Evolutionary conservation across 2,888 invertebrate species (phyloP), one percentile per base, ranked within the genome.

Genomic region (Brachypterus glaber): DNA sequence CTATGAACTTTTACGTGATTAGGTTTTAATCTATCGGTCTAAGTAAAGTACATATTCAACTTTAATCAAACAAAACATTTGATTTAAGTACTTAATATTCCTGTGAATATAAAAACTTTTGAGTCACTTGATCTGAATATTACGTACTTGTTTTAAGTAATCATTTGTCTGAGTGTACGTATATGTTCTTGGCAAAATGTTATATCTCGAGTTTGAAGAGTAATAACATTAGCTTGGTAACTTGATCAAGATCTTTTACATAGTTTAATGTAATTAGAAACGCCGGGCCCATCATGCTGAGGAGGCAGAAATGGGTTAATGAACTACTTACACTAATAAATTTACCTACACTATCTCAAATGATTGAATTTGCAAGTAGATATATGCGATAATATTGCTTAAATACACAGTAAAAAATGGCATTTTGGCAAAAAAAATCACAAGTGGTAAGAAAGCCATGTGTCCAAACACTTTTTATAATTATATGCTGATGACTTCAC

Each of bases 311-410:
- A 52, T 50, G 50, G 48, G 45, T 49, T 52, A 49, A 52, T 49
- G 46, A 50, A 52, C 49, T 49, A 50, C 47, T 52, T 50, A 43
- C 48, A 41, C 47, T 48, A 50, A 52, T 49, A 49, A 52, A 49
- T 50, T 52, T 47, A 36, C 44, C 47, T 46, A 41, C 45, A 45
- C 48, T 47, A 41, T 44, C 41, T 39, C 37, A 26, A 43, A 44
- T 39, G 48, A 47, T 41, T 41, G 40, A 40, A 36, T 35, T 35
- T 32, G 16, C 37, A 37, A 37, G 34, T 25, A 38, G 33, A 41
- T n/a, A n/a, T n/a, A n/a, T n/a, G n/a, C n/a, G n/a, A n/a, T n/a
- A n/a, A n/a, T n/a, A n/a, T n/a, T n/a, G n/a, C n/a, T n/a, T n/a
- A n/a, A n/a, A n/a, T n/a, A n/a, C n/a, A n/a, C n/a, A n/a, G n/a